phyloP scores from a whole-genome alignment of 2,888 invertebrate genomes.

The Drosophila kambysellisi region DNA sequence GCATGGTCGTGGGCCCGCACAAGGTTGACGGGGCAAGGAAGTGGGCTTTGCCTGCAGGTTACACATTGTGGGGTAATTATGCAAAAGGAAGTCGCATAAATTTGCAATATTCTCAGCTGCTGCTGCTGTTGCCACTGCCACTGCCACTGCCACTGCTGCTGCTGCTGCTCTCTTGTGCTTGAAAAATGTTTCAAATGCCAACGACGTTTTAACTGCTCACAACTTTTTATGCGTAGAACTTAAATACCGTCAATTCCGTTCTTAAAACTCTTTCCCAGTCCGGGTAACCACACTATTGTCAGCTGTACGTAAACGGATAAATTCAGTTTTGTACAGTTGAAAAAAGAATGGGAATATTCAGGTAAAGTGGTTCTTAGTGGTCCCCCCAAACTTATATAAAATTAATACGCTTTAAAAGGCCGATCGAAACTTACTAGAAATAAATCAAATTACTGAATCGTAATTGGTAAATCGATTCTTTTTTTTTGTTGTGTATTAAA shows the following conservation, averaged over 20 bases:
- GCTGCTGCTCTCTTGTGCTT: slow-evolving; percentile 33
- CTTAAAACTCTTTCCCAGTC: slow-evolving; percentile 10
- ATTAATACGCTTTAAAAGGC: background rate
- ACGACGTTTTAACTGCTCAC: slow-evolving; percentile 78
- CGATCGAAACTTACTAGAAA: background rate
- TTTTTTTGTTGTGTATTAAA: background rate
- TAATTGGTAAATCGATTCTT: too few species aligned
- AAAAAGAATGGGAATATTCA: background rate
- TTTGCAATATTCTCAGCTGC: slow-evolving; percentile 74
- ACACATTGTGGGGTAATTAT: slow-evolving; percentile 75
- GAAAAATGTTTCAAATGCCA: slow-evolving; percentile 75
- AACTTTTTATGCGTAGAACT: slow-evolving; percentile 68
- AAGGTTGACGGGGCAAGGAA: background rate
- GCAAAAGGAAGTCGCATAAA: slow-evolving; percentile 80
- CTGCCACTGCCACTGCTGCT: slow-evolving; percentile 3
- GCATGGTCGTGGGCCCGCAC: slow-evolving; percentile 10
- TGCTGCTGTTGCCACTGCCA: slow-evolving; percentile 26
- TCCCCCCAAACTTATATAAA: background rate
- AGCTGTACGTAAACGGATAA: background rate
- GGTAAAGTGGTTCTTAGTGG: background rate
- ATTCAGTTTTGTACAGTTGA: background rate
- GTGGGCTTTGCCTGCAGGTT: slow-evolving; percentile 39
- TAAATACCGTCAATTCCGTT: slow-evolving; percentile 62
- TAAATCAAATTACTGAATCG: background rate
- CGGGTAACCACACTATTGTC: slow-evolving; percentile 2